Conservation (phyloP, 2,888 invertebrate species). For the Adela reaumurella region DNA sequence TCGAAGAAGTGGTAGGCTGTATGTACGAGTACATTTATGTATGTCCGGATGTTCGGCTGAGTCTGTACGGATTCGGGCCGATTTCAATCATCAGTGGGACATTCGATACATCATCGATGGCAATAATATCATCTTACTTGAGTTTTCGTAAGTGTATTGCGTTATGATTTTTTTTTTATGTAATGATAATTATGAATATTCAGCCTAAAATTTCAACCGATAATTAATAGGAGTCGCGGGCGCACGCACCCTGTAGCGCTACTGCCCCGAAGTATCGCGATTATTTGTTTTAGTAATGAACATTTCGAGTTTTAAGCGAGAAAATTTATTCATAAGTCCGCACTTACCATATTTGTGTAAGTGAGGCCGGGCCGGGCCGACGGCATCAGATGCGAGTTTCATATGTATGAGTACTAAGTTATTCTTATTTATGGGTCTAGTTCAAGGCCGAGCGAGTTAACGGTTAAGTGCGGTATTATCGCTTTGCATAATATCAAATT, state of each 20-base stretch:
- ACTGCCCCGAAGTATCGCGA: constrained; percentile 19
- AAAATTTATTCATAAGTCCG: constrained; percentile 55
- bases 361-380: constrained; percentile 27
- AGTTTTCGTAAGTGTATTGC: too few species aligned
- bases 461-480: constrained; percentile 40
- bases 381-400: constrained; percentile 10
- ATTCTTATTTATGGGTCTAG: constrained; percentile 55
- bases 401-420: constrained; percentile 55
- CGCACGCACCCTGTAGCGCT: constrained; percentile 47
- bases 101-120: too few species aligned
- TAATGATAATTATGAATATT: too few species aligned
- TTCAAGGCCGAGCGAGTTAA: constrained; percentile 40
- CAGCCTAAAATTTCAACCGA: too few species aligned
- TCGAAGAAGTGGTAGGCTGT: too few species aligned
- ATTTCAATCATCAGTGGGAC: too few species aligned
- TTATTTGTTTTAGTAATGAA: constrained; percentile 58
- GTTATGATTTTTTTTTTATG: too few species aligned
- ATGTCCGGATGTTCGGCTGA: too few species aligned
- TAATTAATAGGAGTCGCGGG: neutral
- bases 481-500: constrained; percentile 54
- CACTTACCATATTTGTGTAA: constrained; percentile 53
- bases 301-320: constrained; percentile 55
- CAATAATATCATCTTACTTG: too few species aligned
- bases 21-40: too few species aligned
- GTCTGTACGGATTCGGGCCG: too few species aligned